These are phyloP conservation scores for Eueremaeus valkanovi DNA, from an alignment of 2,888 invertebrate genomes.

Conservation along the genomic window DNA sequence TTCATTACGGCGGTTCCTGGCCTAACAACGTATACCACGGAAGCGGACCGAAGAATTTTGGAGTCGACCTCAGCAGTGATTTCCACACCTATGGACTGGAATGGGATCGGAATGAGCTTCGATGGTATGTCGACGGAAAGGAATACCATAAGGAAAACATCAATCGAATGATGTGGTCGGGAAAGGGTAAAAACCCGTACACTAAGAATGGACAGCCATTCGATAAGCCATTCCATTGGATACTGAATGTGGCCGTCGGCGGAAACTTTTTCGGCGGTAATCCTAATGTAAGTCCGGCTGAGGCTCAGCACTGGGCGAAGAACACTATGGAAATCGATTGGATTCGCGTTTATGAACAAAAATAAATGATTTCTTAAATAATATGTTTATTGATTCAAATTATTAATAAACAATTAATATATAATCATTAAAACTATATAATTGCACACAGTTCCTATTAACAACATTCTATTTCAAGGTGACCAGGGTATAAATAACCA, in stretches of 20 bases:
- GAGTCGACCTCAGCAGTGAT: constrained; percentile 54
- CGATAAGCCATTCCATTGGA: constrained; percentile 65
- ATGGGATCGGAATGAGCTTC: constrained; percentile 62
- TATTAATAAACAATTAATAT: too few relatives aligned
- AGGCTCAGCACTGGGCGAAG: constrained; percentile 17
- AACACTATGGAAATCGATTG: constrained; percentile 32
- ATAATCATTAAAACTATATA: too few relatives aligned
- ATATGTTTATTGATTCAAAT: too few relatives aligned
- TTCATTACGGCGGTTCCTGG: constrained; percentile 65
- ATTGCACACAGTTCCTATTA: too few relatives aligned
- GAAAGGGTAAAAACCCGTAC: constrained; percentile 37
- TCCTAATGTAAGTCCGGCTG: constrained; percentile 1
- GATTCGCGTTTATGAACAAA: constrained; percentile 27
- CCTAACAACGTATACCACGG: constrained; percentile 59
- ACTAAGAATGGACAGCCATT: constrained; percentile 49
- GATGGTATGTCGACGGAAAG: constrained; percentile 48
- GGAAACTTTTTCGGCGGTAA: constrained; percentile 57
- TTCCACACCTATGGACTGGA: constrained; percentile 65
- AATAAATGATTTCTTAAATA: too few relatives aligned
- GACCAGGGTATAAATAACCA: too few relatives aligned
- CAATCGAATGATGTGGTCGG: background rate
- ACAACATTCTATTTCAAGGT: too few relatives aligned
- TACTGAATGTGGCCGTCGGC: constrained; percentile 71
- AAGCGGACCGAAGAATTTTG: constrained; percentile 49
- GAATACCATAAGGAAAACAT: constrained; percentile 39